These are phyloP conservation scores for Anoura caudifer DNA, from an alignment of 2,113 vertebrate genomes.

Conservation along the genomic window DNA sequence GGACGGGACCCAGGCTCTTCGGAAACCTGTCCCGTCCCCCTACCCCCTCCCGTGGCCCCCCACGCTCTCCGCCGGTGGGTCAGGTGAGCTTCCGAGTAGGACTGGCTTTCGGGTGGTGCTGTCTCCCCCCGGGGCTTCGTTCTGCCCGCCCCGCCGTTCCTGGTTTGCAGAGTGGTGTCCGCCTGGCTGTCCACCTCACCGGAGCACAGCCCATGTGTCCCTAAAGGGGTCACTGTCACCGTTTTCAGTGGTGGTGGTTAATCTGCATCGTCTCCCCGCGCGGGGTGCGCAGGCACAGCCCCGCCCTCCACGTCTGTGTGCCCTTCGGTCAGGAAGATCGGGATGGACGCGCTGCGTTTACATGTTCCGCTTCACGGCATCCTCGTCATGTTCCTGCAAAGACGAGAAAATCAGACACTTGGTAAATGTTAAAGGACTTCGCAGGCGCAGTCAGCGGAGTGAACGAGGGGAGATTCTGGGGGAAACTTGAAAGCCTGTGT, in stretches of 20 bases:
- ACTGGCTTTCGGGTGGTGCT: not conserved
- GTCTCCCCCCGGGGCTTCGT: not conserved
- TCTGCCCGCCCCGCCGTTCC: not conserved
- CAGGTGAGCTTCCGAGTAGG: not conserved
- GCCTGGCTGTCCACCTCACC: not conserved
- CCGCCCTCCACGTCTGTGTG: not conserved
- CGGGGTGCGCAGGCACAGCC: not conserved
- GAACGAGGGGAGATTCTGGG: not conserved
- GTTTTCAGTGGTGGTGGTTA: not conserved
- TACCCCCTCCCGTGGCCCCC: not conserved
- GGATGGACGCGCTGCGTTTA: not conserved
- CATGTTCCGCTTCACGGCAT: not conserved
- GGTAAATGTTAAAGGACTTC: not conserved
- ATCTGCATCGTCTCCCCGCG: not conserved
- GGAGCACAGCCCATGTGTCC: not conserved
- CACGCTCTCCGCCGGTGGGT: not conserved
- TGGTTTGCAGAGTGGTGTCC: not conserved
- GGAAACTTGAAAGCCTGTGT: not conserved
- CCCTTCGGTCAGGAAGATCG: not conserved
- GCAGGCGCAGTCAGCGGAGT: not conserved
- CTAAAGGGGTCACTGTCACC: not conserved
- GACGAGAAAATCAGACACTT: not conserved
- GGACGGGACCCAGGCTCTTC: not conserved
- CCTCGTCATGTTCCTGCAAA: not conserved
- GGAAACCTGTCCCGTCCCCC: fast-evolving